Base-by-base conservation (phyloP, 2,113 vertebrate species). In the Eidolon helvum region DNA sequence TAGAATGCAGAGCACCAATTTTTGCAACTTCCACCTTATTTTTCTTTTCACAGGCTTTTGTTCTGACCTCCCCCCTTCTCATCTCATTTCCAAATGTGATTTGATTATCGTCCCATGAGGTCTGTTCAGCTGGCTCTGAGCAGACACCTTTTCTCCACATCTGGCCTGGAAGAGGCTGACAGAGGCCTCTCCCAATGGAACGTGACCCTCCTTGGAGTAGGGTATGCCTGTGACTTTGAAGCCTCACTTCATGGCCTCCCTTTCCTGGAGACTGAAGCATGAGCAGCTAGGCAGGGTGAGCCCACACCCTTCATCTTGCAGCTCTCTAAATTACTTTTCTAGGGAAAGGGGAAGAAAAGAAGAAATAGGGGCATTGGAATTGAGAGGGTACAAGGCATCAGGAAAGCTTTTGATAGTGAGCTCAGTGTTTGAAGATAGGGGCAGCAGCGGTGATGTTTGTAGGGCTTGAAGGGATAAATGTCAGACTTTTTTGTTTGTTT, bases 31-130 rank as follows among this genome's bases (percentile, higher is more conserved):
- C 38, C 65, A 93, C 90, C 91, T 77, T 87, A 21, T 35, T 97
- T 97, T 94, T 93, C 96, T 90, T 95, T 93, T 43, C 95, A 40
- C 18, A 38, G 86, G 57, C 87, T 97, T 97, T 96, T 97, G 88
- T 95, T 97, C 93, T 40, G 59, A 89, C 75, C 85, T 87, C 78
- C 85, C 89, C 78, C 38, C 33, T 91, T 69, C 75, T 93, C 91
- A 94, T 93, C 94, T 97, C 95, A 87, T 97, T 97, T 98, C 96
- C 94, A 94, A 91, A 82, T 97, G 72, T 94, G 93, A 97, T 95
- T 97, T 94, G 83, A 96, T 95, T 94, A 93, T 92, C 89, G 50
- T 93, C 94, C 89, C 53, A 69, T 53, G 96, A 91, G 80, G 79
- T 88, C 94, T 94, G 22, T 94, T 90, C 71, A 14, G 10, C 72